Percentiles rank a stretch among this genome's conserved stretches.
Conservation (phyloP, 2,888 invertebrate species). For the Laothoe populi region DNA sequence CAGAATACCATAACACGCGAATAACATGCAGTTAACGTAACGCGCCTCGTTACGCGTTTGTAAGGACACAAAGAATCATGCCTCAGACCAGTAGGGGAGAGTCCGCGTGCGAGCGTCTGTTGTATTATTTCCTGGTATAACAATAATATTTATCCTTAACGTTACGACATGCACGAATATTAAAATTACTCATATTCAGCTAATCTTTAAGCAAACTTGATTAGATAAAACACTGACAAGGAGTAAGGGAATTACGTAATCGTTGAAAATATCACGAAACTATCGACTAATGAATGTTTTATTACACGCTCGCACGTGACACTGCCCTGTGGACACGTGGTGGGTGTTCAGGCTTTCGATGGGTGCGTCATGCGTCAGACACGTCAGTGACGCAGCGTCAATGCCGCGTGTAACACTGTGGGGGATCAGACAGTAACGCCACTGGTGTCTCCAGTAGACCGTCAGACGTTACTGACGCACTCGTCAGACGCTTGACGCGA, state of each 20-base stretch:
- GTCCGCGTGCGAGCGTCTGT: constrained; percentile 44
- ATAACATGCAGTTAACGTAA: no score
- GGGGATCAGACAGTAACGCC: no score
- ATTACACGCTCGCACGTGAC: constrained; percentile 3
- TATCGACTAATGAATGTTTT: constrained; percentile 10
- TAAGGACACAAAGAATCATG: no score
- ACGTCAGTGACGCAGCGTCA: background rate
- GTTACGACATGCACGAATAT: constrained; percentile 37
- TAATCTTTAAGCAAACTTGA: constrained; percentile 36
- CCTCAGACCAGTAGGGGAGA: constrained; percentile 42
- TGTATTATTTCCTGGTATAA: constrained; percentile 38
- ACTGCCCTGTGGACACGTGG: no score
- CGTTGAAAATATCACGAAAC: constrained; percentile 28
- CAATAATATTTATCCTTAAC: constrained; percentile 41
- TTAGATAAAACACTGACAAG: constrained; percentile 50
- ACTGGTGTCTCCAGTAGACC: no score
- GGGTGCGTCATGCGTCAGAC: background rate
- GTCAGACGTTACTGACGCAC: no score
- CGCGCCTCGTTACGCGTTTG: no score
- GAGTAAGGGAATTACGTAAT: constrained; percentile 36
- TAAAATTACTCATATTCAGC: constrained; percentile 40
- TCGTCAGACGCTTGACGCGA: no score
- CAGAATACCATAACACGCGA: no score
- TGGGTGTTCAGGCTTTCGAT: no score
- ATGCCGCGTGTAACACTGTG: no score